phyloP scores from a whole-genome alignment of 2,888 invertebrate genomes.

The Nysson spinosus region DNA sequence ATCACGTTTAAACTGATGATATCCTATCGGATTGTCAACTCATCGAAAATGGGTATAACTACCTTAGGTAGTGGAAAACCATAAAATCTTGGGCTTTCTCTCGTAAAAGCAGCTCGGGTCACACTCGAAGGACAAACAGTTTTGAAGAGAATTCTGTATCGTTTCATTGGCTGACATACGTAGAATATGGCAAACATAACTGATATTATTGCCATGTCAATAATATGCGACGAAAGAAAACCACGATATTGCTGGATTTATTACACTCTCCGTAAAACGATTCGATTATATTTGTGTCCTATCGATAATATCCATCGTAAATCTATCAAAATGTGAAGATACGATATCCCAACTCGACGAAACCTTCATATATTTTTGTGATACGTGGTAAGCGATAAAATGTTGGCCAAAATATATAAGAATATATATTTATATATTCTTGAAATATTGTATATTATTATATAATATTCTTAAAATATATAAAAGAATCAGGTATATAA shows the following conservation, averaged over 20 bases:
- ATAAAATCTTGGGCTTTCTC: conserved; percentile 31
- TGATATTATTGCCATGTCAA: conserved; percentile 10
- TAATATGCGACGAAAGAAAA: conserved; percentile 16
- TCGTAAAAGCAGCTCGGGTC: conserved; percentile 35
- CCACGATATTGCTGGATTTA: conserved; percentile 8
- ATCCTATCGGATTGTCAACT: conserved; percentile 34
- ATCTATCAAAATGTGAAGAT: too few relatives aligned
- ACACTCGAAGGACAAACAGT: conserved; percentile 11
- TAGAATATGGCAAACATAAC: conserved; percentile 4
- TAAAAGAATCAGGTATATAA: too few relatives aligned
- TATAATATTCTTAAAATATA: too few relatives aligned
- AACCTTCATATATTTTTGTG: too few relatives aligned
- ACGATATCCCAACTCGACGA: too few relatives aligned
- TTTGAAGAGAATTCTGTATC: conserved; percentile 18
- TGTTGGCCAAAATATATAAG: too few relatives aligned
- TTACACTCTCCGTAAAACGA: too few relatives aligned
- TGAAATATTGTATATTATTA: too few relatives aligned
- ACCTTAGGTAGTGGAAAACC: neutral
- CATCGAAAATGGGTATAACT: conserved; percentile 10
- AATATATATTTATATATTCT: too few relatives aligned
- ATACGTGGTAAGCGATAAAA: too few relatives aligned
- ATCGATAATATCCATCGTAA: too few relatives aligned
- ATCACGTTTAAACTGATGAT: conserved; percentile 9
- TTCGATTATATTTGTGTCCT: too few relatives aligned
- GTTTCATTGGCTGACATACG: neutral